These are phyloP conservation scores for Geophilus truncorum DNA, from an alignment of 2,888 invertebrate genomes.

Conservation along the genomic window DNA sequence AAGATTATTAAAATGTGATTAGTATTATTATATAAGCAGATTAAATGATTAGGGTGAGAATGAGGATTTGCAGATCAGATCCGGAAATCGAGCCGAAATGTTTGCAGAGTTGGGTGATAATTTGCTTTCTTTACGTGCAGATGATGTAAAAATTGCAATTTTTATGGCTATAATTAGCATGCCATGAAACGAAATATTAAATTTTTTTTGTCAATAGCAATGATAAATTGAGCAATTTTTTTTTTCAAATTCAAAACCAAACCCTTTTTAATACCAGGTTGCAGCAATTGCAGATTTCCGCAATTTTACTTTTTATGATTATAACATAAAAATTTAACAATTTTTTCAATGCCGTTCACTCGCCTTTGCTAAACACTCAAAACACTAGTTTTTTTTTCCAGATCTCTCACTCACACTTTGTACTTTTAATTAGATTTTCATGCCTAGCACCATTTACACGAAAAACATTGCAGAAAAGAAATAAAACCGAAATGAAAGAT, in stretches of 20 bases:
- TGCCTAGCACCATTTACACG: not conserved
- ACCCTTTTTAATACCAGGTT: constrained; percentile 10
- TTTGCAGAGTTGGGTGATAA: too few relatives aligned
- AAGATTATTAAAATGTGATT: constrained; percentile 12
- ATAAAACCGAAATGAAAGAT: not conserved
- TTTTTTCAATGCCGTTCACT: not conserved
- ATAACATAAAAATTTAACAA: too few relatives aligned
- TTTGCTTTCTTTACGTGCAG: not conserved
- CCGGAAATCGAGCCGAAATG: not conserved
- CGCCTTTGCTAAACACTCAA: not conserved
- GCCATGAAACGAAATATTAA: not conserved
- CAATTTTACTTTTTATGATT: not conserved
- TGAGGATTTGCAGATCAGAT: not conserved
- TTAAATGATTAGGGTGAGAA: not conserved
- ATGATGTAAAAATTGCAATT: not conserved
- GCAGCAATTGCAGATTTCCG: not conserved
- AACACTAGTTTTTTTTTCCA: not conserved
- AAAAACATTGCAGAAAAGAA: not conserved
- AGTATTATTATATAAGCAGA: not conserved
- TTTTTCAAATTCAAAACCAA: too few relatives aligned
- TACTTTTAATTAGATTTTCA: not conserved
- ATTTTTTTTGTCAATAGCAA: not conserved
- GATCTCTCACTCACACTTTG: not conserved
- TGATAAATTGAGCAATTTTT: too few relatives aligned
- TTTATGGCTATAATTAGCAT: not conserved